Base-by-base conservation (phyloP, 1,140 invertebrate genomes). In the Centruroides sculpturatus region DNA sequence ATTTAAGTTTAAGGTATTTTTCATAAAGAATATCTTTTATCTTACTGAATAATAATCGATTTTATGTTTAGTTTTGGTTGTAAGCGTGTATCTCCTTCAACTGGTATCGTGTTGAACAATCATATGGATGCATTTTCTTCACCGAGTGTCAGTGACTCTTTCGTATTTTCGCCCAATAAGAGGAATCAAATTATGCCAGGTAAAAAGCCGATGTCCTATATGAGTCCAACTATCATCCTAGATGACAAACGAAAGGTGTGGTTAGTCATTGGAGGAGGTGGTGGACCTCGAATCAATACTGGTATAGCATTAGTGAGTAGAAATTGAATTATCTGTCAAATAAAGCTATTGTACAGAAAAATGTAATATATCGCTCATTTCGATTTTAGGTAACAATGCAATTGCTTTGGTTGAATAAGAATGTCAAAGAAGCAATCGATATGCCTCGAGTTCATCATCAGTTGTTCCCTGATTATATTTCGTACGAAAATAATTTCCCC, bases 71-170 rank as follows among this genome's bases (percentile, higher is more conserved):
- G 77, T 57, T 79, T 77, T 71, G 76, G 76, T 3, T 72, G 72
- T n/a, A 64, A 69, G 48, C 64, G 75, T 6, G 57, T 71, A 6
- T 78, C 78, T 7, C 66, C 80, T 35, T 80, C 80, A 56, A 95
- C 93, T 0, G 95, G 94, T 47, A 92, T 99, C 51, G 75, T 98
- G 5, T 81, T 93, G 66, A 99, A 98, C 75, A 85, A 88, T 71
- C 85, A 84, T 55, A 97, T 98, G 92, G 90, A 96, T 72, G 94
- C 98, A 72, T 98, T 99, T 74, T 86, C 89, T 0, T 80, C 84
- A 3, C 83, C 89, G 0, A 83, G 82, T 3, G 77, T 82, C 65
- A 75, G 78, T 9, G 98, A 90, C 73, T 81, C 78, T 56, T 94
- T 87, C 68, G 83, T 82, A 0, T 56, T 96, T 49, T 83, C 86